phyloP scores from a whole-genome alignment of 2,888 invertebrate genomes.

The Cryptus armator region DNA sequence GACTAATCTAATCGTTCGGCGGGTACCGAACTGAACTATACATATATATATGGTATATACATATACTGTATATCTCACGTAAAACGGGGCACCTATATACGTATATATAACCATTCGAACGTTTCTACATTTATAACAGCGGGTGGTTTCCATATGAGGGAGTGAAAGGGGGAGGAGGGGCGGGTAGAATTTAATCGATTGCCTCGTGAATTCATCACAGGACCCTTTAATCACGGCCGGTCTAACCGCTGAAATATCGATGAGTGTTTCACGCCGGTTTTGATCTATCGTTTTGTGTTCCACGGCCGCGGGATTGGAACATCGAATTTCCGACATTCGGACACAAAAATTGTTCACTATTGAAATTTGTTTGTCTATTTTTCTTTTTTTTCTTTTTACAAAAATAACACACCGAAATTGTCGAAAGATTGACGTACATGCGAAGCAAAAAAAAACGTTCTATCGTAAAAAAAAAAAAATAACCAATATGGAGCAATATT shows the following conservation, averaged over 20 bases:
- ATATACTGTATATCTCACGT: not conserved
- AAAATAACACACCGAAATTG: not conserved
- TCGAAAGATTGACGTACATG: not conserved
- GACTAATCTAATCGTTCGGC: constrained; percentile 37
- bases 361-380: not conserved
- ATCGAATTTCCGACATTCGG: not conserved
- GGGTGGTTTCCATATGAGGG: constrained; percentile 9
- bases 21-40: constrained; percentile 9
- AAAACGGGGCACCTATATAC: not conserved
- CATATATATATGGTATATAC: not conserved
- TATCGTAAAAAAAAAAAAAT: not conserved
- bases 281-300: constrained; percentile 33
- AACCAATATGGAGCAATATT: not conserved
- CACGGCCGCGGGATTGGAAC: constrained; percentile 4
- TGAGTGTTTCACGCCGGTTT: constrained; percentile 26
- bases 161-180: not conserved
- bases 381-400: not conserved
- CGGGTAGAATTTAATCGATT: constrained; percentile 37
- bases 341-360: not conserved
- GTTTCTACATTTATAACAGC: constrained; percentile 25
- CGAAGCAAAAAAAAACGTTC: not conserved
- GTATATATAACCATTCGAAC: not conserved
- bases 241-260: constrained; percentile 48
- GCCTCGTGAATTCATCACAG: constrained; percentile 54
- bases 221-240: constrained; percentile 49